These are phyloP conservation scores for Anoncus sp. DNA, from an alignment of 2,888 invertebrate species.

Conservation along the genomic window DNA sequence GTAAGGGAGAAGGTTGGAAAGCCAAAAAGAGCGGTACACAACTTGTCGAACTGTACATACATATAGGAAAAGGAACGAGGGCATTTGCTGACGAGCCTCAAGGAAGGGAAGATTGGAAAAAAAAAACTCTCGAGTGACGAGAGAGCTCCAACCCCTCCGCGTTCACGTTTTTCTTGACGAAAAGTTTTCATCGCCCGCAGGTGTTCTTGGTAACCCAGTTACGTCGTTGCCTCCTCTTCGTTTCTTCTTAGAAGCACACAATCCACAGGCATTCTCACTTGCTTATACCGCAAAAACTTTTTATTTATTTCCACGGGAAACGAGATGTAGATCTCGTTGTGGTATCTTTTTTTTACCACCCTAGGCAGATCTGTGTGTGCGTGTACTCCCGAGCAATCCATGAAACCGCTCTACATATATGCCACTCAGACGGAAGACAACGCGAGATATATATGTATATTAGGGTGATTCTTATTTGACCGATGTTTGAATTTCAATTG, in stretches of 20 bases:
- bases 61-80: conserved; percentile 7
- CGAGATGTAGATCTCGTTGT: conserved; percentile 30
- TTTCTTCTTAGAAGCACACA: neutral
- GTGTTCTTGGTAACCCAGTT: conserved; percentile 67
- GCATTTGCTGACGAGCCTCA: conserved; percentile 35
- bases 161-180: conserved; percentile 42
- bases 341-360: conserved; percentile 7
- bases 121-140: conserved; percentile 26
- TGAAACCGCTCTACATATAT: conserved; percentile 18
- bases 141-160: neutral
- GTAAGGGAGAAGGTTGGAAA: neutral
- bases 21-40: neutral
- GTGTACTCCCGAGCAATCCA: conserved; percentile 27
- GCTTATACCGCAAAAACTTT: conserved; percentile 41
- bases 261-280: conserved; percentile 27
- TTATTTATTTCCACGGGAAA: conserved; percentile 60
- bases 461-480: too few relatives aligned
- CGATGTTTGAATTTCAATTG: too few relatives aligned
- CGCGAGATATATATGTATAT: conserved; percentile 19
- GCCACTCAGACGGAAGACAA: conserved; percentile 19
- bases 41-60: neutral
- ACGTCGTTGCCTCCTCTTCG: conserved; percentile 41
- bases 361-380: conserved; percentile 28
- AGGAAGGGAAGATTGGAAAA: conserved; percentile 3
- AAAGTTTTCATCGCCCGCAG: conserved; percentile 64